These are phyloP conservation scores for Pangasius djambal DNA, from an alignment of 2,797 vertebrate genomes.

Conservation along the genomic window DNA sequence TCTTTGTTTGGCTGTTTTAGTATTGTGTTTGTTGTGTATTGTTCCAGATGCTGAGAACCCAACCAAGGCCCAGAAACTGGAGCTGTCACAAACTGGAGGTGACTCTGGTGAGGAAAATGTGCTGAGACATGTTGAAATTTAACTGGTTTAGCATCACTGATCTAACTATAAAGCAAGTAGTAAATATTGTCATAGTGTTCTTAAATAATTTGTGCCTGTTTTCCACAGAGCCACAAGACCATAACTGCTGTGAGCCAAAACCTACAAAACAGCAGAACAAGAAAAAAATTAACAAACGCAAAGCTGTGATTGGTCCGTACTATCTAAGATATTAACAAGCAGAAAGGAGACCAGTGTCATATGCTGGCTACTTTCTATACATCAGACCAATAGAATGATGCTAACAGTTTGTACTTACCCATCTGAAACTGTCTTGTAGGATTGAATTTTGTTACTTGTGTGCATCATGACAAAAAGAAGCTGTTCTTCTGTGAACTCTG, in stretches of 20 bases:
- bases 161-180: background rate
- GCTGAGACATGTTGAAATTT: background rate
- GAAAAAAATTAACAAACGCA: background rate
- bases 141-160: background rate
- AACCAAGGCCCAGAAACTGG: background rate
- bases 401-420: background rate
- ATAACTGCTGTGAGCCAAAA: background rate
- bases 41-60: background rate
- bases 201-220: background rate
- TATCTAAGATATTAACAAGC: background rate
- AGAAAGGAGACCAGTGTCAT: background rate
- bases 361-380: background rate
- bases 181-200: background rate
- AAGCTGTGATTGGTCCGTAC: conserved; percentile 33
- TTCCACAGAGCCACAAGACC: conserved; percentile 8
- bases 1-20: background rate
- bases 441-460: conserved; percentile 44
- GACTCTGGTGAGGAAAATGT: background rate
- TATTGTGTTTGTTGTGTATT: background rate
- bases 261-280: conserved; percentile 2
- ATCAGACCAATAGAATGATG: background rate
- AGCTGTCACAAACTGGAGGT: background rate
- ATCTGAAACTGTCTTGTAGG: conserved; percentile 29
- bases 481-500: conserved; percentile 49
- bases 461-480: conserved; percentile 35